Percentiles rank a stretch among this genome's conserved stretches.
Conservation (phyloP, 2,797 vertebrate species). For the Falco columbarius region DNA sequence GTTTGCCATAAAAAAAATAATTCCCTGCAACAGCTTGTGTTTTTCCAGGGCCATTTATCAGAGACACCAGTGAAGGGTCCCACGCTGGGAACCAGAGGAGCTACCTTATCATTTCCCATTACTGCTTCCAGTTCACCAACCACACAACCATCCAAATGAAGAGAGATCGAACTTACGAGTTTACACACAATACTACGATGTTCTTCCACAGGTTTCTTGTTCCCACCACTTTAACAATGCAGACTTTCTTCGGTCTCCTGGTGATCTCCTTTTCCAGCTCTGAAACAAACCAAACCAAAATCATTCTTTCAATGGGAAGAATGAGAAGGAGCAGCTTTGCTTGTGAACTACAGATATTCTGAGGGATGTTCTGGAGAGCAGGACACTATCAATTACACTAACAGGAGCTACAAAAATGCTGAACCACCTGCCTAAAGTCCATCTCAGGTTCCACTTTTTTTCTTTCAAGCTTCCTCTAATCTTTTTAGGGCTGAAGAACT, state of each 20-base stretch:
- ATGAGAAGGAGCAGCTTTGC: neutral
- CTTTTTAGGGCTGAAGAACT: neutral
- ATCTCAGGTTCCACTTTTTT: neutral
- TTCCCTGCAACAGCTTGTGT: neutral
- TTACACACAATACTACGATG: slow-evolving; percentile 95
- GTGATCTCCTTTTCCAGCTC: slow-evolving; percentile 89
- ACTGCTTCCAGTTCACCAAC: neutral
- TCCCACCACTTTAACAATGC: slow-evolving; percentile 93
- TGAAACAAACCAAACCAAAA: slow-evolving; percentile 73
- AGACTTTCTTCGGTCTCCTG: slow-evolving; percentile 90
- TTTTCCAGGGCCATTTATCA: neutral
- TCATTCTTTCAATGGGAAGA: neutral
- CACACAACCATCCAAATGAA: neutral
- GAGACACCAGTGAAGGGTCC: neutral
- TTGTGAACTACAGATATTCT: neutral
- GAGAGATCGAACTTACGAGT: slow-evolving; percentile 87
- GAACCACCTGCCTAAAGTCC: neutral
- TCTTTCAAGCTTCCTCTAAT: neutral
- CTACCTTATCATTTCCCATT: neutral
- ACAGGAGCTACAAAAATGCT: neutral
- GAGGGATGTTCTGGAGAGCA: neutral
- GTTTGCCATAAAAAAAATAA: neutral
- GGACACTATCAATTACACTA: neutral
- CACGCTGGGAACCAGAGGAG: neutral
- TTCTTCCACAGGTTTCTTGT: slow-evolving; percentile 98